Evolutionary conservation across 2,113 vertebrate species (phyloP).

Genomic region (Benthochromis sp.): DNA sequence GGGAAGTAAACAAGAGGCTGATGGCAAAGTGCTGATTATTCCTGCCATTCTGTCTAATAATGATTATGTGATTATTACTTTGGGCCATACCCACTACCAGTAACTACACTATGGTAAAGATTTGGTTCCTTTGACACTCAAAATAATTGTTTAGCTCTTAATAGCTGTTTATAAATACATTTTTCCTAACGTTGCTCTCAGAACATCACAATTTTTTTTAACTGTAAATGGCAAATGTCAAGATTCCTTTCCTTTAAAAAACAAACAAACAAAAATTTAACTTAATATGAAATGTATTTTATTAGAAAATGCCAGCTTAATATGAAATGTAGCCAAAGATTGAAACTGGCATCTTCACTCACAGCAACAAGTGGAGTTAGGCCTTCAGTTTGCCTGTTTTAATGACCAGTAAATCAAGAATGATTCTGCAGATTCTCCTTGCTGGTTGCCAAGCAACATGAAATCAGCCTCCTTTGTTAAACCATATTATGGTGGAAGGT

Average conservation of each 20-base stretch:
- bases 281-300: neutral
- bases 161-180: neutral
- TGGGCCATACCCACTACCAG: constrained; percentile 24
- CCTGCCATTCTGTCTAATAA: constrained; percentile 22
- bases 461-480: constrained; percentile 45
- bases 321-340: neutral
- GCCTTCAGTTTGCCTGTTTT: constrained; percentile 11
- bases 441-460: constrained; percentile 66
- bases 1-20: constrained; percentile 17
- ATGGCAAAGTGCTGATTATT: constrained; percentile 49
- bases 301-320: neutral
- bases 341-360: neutral
- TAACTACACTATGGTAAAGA: neutral
- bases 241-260: neutral
- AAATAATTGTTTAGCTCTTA: neutral
- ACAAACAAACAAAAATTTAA: neutral
- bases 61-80: constrained; percentile 18
- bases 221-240: neutral
- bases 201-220: neutral
- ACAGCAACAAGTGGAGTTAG: constrained; percentile 28
- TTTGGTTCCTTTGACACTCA: constrained; percentile 3
- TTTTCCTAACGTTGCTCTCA: neutral
- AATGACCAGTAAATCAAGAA: constrained; percentile 55
- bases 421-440: constrained; percentile 61
- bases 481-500: constrained; percentile 38